phyloP scores from a whole-genome alignment of 2,797 vertebrate genomes.

The Dallia pectoralis region DNA sequence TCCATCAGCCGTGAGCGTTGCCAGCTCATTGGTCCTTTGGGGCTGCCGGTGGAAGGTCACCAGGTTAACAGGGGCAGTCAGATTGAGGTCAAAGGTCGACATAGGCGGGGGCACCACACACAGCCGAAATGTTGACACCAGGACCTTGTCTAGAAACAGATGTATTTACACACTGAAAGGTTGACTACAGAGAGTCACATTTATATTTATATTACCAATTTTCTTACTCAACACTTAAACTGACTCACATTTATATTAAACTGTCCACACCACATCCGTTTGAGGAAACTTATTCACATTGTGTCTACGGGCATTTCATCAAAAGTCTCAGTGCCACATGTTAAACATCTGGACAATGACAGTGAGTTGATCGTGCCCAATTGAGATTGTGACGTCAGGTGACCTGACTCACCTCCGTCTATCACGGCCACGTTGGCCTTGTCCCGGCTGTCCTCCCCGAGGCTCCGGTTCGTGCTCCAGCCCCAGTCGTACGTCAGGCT shows the following conservation, averaged over 20 bases:
- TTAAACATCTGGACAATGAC: no score
- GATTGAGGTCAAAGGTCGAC: conserved; percentile 83
- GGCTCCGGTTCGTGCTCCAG: conserved; percentile 83
- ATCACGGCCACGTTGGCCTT: conserved; percentile 89
- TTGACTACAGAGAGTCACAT: no score
- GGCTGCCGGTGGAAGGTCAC: conserved; percentile 79
- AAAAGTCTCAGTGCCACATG: no score
- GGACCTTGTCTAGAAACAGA: conserved; percentile 78
- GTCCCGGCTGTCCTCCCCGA: conserved; percentile 66
- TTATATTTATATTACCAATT: no score
- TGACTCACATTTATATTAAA: no score
- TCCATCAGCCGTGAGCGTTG: conserved; percentile 79
- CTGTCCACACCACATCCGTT: no score
- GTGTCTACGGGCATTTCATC: no score
- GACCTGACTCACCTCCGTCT: conserved; percentile 81
- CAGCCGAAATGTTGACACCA: conserved; percentile 87
- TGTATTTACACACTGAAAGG: neutral
- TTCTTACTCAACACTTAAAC: no score
- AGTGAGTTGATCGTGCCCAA: no score
- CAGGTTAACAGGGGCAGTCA: conserved; percentile 80
- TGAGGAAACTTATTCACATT: no score
- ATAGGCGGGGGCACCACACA: conserved; percentile 90
- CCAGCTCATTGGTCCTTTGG: conserved; percentile 77
- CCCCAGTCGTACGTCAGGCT: conserved; percentile 86
- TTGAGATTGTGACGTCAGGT: no score